phyloP scores from a whole-genome alignment of 2,888 invertebrate species.

The Hypselothyrea guttata region DNA sequence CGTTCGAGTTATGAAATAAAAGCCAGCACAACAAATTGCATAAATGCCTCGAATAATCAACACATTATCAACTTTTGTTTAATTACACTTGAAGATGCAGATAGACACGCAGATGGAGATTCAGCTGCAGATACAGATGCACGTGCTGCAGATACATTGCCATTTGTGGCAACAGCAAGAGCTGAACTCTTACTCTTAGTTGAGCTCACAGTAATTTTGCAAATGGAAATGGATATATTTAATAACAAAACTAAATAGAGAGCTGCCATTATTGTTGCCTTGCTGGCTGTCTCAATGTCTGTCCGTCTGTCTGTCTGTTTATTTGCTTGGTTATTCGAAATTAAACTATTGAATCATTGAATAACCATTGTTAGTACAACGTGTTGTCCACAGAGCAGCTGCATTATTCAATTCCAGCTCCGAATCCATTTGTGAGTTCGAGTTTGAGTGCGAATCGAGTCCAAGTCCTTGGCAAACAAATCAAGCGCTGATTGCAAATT shows the following conservation, averaged over 20 bases:
- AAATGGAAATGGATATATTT: constrained; percentile 67
- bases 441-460: constrained; percentile 12
- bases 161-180: constrained; percentile 9
- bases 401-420: constrained; percentile 2
- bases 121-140: neutral
- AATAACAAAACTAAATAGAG: constrained; percentile 68
- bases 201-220: constrained; percentile 37
- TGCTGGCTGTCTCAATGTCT: constrained; percentile 20
- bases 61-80: constrained; percentile 70
- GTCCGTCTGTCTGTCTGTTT: constrained; percentile 28
- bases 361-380: constrained; percentile 45
- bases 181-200: neutral
- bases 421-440: neutral
- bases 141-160: constrained; percentile 10
- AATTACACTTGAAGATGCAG: constrained; percentile 50
- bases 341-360: constrained; percentile 66
- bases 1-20: constrained; percentile 2
- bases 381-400: constrained; percentile 11
- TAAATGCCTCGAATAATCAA: constrained; percentile 70
- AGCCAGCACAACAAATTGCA: constrained; percentile 39
- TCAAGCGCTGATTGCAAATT: constrained; percentile 69
- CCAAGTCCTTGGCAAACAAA: constrained; percentile 55
- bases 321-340: constrained; percentile 54
- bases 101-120: constrained; percentile 16
- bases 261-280: constrained; percentile 7